Conservation (phyloP, 1,140 invertebrate genomes). For the Aphaenogaster ashmeadi region DNA sequence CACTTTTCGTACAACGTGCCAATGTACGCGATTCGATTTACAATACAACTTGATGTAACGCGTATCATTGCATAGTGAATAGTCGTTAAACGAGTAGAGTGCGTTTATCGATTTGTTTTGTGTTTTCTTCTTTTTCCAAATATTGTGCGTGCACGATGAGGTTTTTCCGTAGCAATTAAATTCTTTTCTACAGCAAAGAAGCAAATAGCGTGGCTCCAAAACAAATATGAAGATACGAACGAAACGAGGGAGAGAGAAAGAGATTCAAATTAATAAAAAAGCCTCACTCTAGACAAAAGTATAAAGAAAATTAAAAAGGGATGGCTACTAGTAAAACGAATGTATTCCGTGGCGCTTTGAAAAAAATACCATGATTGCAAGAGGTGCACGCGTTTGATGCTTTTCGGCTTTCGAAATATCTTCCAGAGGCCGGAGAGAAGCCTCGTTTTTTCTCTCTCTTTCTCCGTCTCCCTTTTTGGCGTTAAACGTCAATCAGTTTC, state of each 20-base stretch:
- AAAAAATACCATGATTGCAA: slow-evolving; percentile 16
- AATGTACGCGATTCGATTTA: background rate
- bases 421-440: background rate
- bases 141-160: background rate
- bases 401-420: slow-evolving; percentile 42
- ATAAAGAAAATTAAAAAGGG: background rate
- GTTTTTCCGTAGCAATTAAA: slow-evolving; percentile 23
- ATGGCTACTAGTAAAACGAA: background rate
- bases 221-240: background rate
- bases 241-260: background rate
- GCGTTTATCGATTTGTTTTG: slow-evolving; percentile 15
- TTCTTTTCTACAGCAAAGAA: background rate
- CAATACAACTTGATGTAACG: background rate
- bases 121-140: background rate
- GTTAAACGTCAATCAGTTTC: slow-evolving; percentile 1
- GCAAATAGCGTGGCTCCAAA: background rate
- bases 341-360: background rate
- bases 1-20: background rate
- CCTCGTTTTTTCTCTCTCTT: background rate
- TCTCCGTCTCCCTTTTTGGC: background rate
- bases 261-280: background rate
- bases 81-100: background rate
- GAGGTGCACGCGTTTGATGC: background rate
- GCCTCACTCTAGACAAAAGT: background rate
- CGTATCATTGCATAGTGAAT: background rate